Evolutionary conservation across 2,797 vertebrate genomes (phyloP).

Genomic region (Rhabdomys pumilio): DNA sequence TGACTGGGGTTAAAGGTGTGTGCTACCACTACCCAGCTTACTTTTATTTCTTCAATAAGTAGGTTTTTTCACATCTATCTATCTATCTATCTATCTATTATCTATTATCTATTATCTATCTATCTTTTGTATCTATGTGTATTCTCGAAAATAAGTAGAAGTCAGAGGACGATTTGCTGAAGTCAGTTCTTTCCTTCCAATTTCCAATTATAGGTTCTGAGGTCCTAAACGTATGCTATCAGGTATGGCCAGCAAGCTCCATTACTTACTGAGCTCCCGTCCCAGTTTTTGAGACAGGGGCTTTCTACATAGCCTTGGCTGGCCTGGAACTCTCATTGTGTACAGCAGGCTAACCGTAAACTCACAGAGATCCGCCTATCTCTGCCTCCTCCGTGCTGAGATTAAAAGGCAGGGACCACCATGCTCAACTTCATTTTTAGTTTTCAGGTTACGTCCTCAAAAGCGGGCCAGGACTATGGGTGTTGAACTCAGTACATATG

Average conservation of each 20-base stretch:
- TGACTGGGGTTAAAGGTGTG: background rate
- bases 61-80: background rate
- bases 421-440: background rate
- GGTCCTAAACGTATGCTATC: background rate
- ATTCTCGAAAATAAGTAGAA: background rate
- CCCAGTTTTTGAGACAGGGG: background rate
- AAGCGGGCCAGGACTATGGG: background rate
- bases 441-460: background rate
- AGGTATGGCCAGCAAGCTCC: background rate
- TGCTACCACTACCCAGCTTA: background rate
- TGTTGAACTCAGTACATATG: background rate
- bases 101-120: background rate
- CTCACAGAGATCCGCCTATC: background rate
- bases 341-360: background rate
- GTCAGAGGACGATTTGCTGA: background rate
- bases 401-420: background rate
- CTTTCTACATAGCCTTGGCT: background rate
- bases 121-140: background rate
- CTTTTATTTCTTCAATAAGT: background rate
- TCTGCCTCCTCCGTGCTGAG: background rate
- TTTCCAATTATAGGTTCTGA: background rate
- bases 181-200: background rate
- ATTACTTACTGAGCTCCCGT: background rate
- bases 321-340: background rate
- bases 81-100: background rate